These are phyloP conservation scores for Porites lobata DNA, from an alignment of 92 coral and sea anemone species.

Conservation along the genomic window DNA sequence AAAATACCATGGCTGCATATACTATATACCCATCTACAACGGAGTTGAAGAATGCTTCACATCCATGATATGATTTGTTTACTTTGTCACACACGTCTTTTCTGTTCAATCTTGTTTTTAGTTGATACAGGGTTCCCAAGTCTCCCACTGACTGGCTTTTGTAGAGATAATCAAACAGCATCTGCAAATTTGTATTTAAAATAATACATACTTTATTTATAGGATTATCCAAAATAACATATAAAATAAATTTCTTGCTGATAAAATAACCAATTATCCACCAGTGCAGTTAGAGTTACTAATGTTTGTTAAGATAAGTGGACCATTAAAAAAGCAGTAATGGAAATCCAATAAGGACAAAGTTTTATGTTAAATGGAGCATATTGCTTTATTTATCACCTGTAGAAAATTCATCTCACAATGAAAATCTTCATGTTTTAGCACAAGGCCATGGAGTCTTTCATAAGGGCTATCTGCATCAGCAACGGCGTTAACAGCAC, in stretches of 20 bases:
- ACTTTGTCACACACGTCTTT: conserved; percentile 52
- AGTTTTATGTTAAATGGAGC: no score
- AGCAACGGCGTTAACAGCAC: conserved; percentile 30
- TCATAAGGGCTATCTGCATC: conserved; percentile 58
- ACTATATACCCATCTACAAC: conserved; percentile 61
- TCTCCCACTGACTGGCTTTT: conserved; percentile 25
- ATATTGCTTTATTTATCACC: conserved; percentile 9
- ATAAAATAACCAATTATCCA: no score
- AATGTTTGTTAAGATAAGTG: no score
- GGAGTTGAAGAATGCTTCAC: conserved; percentile 49
- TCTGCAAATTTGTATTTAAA: not conserved
- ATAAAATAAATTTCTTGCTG: no score
- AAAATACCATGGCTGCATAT: conserved; percentile 43
- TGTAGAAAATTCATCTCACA: conserved; percentile 66
- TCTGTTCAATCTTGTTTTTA: conserved; percentile 40
- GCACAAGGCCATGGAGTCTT: conserved; percentile 43
- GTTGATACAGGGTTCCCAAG: conserved; percentile 42
- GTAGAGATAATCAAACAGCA: conserved; percentile 44
- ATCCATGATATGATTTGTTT: conserved; percentile 40
- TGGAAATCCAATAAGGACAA: no score
- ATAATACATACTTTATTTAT: no score
- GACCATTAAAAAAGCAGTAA: no score
- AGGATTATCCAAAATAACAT: no score
- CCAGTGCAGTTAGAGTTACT: no score
- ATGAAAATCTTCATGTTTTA: conserved; percentile 44